phyloP scores from a whole-genome alignment of 2,113 vertebrate species.

The Myxocyprinus asiaticus region DNA sequence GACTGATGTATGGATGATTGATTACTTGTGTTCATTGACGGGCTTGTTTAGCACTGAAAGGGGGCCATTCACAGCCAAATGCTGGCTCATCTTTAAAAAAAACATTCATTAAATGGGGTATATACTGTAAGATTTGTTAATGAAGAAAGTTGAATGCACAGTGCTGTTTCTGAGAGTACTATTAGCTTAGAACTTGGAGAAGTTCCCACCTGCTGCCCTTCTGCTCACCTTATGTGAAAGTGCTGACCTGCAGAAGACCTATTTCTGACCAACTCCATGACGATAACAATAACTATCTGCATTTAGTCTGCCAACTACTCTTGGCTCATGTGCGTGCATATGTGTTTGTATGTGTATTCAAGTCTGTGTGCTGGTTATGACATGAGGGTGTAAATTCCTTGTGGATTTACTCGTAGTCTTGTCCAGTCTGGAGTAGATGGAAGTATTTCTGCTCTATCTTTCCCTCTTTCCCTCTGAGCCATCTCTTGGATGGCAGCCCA shows the following conservation, averaged over 20 bases:
- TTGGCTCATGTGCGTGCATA: conserved; percentile 2
- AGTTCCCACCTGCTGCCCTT: conserved; percentile 64
- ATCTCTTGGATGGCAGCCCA: conserved; percentile 48
- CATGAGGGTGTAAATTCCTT: conserved; percentile 66
- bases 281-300: background rate
- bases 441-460: conserved; percentile 5
- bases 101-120: too few relatives aligned
- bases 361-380: conserved; percentile 63
- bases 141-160: conserved; percentile 61
- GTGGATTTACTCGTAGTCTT: conserved; percentile 16
- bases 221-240: conserved; percentile 51
- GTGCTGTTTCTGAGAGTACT: conserved; percentile 59
- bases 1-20: too few relatives aligned
- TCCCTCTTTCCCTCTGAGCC: conserved; percentile 34
- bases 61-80: too few relatives aligned
- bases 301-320: background rate
- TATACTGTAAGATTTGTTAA: too few relatives aligned
- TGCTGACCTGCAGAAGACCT: conserved; percentile 2
- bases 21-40: too few relatives aligned
- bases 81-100: too few relatives aligned
- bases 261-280: background rate
- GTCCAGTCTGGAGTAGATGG: too few relatives aligned
- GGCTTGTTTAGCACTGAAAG: too few relatives aligned
- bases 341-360: conserved; percentile 47
- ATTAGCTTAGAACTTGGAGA: conserved; percentile 60